Percentiles rank a stretch among this genome's conserved stretches.
phyloP scores from a whole-genome alignment of 2,113 vertebrate genomes.

The Apteryx mantelli region DNA sequence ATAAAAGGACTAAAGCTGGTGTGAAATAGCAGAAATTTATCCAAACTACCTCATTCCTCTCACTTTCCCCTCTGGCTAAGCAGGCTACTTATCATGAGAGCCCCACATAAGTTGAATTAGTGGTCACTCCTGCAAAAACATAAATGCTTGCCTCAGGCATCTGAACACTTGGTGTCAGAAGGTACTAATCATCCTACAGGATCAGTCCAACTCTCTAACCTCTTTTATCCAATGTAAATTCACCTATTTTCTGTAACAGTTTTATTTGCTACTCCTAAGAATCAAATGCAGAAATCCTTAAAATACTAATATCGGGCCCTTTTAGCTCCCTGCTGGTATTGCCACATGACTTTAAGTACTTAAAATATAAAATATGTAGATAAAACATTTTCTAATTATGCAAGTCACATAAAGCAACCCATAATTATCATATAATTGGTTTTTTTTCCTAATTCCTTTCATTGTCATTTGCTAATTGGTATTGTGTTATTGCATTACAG shows the following conservation, averaged over 20 bases:
- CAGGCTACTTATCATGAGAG: background rate
- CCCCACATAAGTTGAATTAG: background rate
- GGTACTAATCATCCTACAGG: background rate
- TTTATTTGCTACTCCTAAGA: background rate
- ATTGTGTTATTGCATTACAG: background rate
- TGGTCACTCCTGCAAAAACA: background rate
- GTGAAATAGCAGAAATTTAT: slow-evolving; percentile 33
- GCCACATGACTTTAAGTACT: background rate
- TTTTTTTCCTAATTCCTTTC: background rate
- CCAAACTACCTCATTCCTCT: background rate
- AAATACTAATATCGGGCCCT: background rate
- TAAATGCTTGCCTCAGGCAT: background rate
- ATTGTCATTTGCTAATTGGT: background rate
- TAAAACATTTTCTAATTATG: background rate
- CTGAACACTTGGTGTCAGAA: background rate
- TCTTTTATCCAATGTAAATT: background rate
- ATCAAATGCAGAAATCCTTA: background rate
- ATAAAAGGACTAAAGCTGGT: background rate
- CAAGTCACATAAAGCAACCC: background rate
- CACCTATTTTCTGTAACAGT: background rate
- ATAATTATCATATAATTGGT: background rate
- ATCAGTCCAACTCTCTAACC: background rate
- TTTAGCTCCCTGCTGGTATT: background rate
- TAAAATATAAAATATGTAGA: background rate
- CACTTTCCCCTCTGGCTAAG: background rate